Percentiles rank a stretch among this genome's conserved stretches.
Conservation (phyloP, 2,113 vertebrate species). For the Phaethon lepturus region DNA sequence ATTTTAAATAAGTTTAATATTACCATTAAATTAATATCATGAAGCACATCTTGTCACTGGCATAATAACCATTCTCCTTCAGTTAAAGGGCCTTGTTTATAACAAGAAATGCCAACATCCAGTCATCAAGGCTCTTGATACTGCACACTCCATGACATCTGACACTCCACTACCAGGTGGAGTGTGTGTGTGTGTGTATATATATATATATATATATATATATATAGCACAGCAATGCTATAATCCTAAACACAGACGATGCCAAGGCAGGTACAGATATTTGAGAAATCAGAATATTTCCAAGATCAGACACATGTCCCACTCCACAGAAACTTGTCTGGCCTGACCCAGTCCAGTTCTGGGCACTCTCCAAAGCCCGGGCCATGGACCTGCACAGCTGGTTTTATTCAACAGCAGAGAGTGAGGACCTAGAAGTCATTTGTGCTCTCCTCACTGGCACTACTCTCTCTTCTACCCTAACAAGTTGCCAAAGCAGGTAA, state of each 20-base stretch:
- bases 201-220: too few species aligned
- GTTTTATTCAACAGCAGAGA: neutral
- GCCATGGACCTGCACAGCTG: neutral
- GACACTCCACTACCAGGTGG: neutral
- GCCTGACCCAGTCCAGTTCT: neutral
- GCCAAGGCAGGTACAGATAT: neutral
- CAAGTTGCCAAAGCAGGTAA: neutral
- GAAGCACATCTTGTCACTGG: neutral
- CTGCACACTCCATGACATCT: fast-evolving
- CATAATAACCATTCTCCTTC: neutral
- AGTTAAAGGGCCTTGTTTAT: neutral
- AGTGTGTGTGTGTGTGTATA: too few species aligned
- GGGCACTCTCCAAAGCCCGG: neutral
- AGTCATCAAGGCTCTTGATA: neutral
- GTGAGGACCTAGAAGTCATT: neutral
- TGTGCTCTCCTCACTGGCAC: neutral
- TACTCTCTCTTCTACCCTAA: neutral
- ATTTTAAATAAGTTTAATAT: too few species aligned
- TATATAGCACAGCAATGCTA: neutral
- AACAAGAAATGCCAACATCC: neutral
- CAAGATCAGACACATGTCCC: neutral
- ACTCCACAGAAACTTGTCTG: neutral
- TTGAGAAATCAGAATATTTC: neutral
- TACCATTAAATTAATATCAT: neutral
- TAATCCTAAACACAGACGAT: neutral